Base-by-base conservation (phyloP, 2,888 invertebrate species). In the Hyposoter didymator region DNA sequence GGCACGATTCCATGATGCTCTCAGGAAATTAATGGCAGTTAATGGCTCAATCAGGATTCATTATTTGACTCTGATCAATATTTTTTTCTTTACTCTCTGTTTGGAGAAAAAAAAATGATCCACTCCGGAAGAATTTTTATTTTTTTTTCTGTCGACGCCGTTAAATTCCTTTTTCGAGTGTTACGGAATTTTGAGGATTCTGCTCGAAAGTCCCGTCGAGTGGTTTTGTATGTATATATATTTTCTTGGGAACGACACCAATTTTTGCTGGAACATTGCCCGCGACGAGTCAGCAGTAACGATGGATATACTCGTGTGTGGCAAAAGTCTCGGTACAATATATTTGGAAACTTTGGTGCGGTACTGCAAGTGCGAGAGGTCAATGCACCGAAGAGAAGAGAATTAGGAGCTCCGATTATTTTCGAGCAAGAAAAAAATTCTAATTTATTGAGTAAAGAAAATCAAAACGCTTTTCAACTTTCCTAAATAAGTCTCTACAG, bases 231-330 rank as follows among this genome's bases (percentile, higher is more conserved):
- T 47, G 43, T 32, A 62, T 64, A 22, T 45, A n/a, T n/a, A n/a
- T n/a, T n/a, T n/a, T 35, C 35, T 45, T 72, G 76, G 14, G 35
- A 47, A 47, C 70, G 79, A 72, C 52, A 73, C 80, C 64, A 75
- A 80, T 80, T 85, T 82, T 85, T 80, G 19, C 79, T 85, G 85
- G 85, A 85, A 85, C 82, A 43, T 73, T 85, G 82, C 85, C 85
- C 79, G 62, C 66, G 62, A 73, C 72, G 79, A 82, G 82, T 83
- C 82, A 85, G 74, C 85, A 52, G 59, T 62, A 72, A 82, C 74
- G 74, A 84, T 47, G 70, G 19, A 66, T 64, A 35, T 79, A 79
- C 43, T 79, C n/a, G n/a, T 28, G 39, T 55, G 35, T 66, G 66
- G 70, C 67, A 28, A 66, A 66, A 59, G 59, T 69, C 74, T 62